A percentile compares a stretch with the other conserved stretches of the same genome.
Conservation (phyloP, 2,888 invertebrate genomes). For the Scaeva pyrastri region DNA sequence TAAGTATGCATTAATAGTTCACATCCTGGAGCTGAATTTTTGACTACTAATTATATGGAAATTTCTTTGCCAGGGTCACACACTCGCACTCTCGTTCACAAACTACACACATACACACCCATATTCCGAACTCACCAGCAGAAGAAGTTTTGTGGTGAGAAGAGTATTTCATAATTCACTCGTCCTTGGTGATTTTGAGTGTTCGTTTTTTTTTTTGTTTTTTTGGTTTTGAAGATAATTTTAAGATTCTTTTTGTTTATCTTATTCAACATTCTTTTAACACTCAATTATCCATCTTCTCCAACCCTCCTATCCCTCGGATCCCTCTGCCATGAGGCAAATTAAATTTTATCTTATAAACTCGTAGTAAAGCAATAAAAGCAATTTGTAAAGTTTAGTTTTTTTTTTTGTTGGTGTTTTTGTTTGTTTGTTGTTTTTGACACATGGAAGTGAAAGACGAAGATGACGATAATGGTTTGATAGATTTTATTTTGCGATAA, state of each 20-base stretch:
- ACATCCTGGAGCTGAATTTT: constrained; percentile 41
- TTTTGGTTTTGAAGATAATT: neutral
- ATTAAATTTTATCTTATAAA: constrained; percentile 23
- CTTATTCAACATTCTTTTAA: constrained; percentile 34
- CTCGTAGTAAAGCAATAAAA: constrained; percentile 21
- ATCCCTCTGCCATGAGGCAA: neutral
- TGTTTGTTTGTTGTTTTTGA: neutral
- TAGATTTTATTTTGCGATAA: constrained; percentile 43
- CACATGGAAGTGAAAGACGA: neutral
- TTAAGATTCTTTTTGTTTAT: constrained; percentile 19
- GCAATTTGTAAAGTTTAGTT: constrained; percentile 28
- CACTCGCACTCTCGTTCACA: neutral
- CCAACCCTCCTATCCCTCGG: too few species aligned
- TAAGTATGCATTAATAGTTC: constrained; percentile 50
- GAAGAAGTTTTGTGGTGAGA: constrained; percentile 24
- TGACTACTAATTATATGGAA: constrained; percentile 49
- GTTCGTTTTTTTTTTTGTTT: neutral
- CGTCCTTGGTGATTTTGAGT: neutral
- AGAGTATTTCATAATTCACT: constrained; percentile 28
- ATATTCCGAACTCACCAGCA: neutral
- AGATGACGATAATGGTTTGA: constrained; percentile 55
- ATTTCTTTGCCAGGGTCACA: constrained; percentile 47
- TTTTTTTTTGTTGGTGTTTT: constrained; percentile 1
- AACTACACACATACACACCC: too few species aligned
- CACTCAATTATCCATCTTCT: constrained; percentile 45